Evolutionary conservation across 2,888 invertebrate genomes (phyloP).

Genomic region (Macaria notata): DNA sequence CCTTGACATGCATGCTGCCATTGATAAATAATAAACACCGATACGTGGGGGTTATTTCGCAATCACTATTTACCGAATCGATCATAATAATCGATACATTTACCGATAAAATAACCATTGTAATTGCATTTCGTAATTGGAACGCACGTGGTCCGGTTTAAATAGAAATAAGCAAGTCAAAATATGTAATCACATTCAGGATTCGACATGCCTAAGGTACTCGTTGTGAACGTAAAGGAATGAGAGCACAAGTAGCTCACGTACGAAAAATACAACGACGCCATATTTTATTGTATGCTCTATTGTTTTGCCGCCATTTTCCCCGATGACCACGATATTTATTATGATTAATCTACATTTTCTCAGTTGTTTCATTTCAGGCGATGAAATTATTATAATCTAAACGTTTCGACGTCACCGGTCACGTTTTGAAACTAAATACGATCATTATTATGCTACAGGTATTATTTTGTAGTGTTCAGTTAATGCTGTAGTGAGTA

Average conservation of each 20-base stretch:
- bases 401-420: too few species aligned
- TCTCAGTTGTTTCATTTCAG: too few species aligned
- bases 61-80: conserved; percentile 51
- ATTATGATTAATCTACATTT: conserved; percentile 7
- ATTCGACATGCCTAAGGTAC: conserved; percentile 7
- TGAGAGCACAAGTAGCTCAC: too few species aligned
- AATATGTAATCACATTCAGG: conserved; percentile 10
- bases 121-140: conserved; percentile 63
- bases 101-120: conserved; percentile 47
- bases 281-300: too few species aligned
- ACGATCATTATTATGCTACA: too few species aligned
- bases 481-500: too few species aligned
- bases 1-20: conserved; percentile 64
- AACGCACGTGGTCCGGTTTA: conserved; percentile 42
- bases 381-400: too few species aligned
- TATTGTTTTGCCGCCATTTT: conserved; percentile 2
- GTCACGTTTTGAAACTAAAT: too few species aligned
- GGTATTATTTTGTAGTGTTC: too few species aligned
- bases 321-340: conserved; percentile 5
- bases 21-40: conserved; percentile 45
- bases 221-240: not conserved
- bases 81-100: conserved; percentile 46
- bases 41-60: conserved; percentile 52
- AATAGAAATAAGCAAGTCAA: not conserved
- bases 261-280: too few species aligned